These are phyloP conservation scores for Betta splendens DNA, from an alignment of 2,797 vertebrate genomes.

Conservation along the genomic window DNA sequence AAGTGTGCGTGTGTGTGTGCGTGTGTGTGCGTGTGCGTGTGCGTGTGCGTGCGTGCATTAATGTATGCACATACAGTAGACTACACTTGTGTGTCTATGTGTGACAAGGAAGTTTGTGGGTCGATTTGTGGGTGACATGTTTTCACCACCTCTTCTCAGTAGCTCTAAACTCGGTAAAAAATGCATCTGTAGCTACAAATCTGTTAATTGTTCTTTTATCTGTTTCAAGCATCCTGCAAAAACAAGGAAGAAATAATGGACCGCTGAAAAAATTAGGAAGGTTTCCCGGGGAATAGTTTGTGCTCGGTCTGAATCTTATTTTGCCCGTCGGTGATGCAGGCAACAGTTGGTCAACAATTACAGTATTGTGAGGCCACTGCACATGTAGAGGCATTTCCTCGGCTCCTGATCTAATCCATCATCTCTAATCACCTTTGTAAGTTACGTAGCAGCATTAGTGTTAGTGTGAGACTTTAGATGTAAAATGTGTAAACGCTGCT, in stretches of 20 bases:
- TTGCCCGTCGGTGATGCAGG: too few relatives aligned
- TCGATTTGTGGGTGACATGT: not conserved
- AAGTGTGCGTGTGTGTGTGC: not conserved
- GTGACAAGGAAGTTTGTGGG: slow-evolving; percentile 9
- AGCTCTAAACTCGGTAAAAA: not conserved
- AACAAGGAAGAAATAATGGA: not conserved
- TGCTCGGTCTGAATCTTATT: too few relatives aligned
- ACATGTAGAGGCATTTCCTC: too few relatives aligned
- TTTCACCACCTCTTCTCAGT: slow-evolving; percentile 6
- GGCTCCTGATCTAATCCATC: too few relatives aligned
- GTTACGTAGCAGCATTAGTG: too few relatives aligned
- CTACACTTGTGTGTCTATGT: too few relatives aligned
- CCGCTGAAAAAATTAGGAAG: not conserved
- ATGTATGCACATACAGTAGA: not conserved
- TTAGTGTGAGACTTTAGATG: too few relatives aligned
- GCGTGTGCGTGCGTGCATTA: not conserved
- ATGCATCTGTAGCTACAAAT: not conserved
- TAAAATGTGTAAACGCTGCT: too few relatives aligned
- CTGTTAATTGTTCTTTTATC: not conserved
- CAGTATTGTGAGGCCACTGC: too few relatives aligned
- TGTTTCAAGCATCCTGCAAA: not conserved
- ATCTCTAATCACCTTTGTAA: too few relatives aligned
- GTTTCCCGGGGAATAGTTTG: not conserved
- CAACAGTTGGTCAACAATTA: too few relatives aligned
- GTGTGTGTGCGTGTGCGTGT: not conserved